phyloP scores from a whole-genome alignment of 2,113 vertebrate species.

The Carassius auratus region DNA sequence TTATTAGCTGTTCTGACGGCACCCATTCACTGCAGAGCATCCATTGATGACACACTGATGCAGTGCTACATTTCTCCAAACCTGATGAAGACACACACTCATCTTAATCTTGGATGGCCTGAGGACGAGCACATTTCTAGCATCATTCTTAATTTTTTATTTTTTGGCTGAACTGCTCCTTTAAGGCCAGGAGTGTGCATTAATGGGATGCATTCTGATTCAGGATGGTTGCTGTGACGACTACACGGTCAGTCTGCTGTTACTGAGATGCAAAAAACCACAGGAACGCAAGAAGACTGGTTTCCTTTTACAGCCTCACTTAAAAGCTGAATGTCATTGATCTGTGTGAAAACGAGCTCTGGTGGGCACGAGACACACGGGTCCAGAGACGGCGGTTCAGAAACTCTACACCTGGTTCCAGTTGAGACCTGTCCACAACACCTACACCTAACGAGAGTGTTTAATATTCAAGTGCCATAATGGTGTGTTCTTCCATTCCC shows the following conservation, averaged over 20 bases:
- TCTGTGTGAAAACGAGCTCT: conserved; percentile 52
- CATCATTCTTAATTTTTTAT: no score
- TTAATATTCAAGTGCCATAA: conserved; percentile 67
- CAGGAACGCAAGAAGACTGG: neutral
- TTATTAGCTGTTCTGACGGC: no score
- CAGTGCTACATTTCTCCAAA: no score
- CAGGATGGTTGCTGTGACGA: no score
- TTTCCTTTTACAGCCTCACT: neutral
- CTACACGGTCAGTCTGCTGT: neutral
- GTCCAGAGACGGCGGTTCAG: neutral
- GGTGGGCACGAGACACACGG: conserved; percentile 27
- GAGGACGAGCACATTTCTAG: no score
- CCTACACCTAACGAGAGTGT: conserved; percentile 55
- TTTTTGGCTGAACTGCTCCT: no score
- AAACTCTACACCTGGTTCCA: no score
- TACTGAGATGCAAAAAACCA: neutral
- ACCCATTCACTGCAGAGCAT: no score
- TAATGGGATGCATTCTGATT: neutral
- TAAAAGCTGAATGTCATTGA: conserved; percentile 54
- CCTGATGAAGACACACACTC: no score
- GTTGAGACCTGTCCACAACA: neutral
- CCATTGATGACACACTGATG: no score
- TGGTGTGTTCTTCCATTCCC: neutral
- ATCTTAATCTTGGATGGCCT: no score
- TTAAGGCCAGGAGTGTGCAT: neutral